These are phyloP conservation scores for Hypsopygia costalis DNA, from an alignment of 2,888 invertebrate species.

Conservation along the genomic window DNA sequence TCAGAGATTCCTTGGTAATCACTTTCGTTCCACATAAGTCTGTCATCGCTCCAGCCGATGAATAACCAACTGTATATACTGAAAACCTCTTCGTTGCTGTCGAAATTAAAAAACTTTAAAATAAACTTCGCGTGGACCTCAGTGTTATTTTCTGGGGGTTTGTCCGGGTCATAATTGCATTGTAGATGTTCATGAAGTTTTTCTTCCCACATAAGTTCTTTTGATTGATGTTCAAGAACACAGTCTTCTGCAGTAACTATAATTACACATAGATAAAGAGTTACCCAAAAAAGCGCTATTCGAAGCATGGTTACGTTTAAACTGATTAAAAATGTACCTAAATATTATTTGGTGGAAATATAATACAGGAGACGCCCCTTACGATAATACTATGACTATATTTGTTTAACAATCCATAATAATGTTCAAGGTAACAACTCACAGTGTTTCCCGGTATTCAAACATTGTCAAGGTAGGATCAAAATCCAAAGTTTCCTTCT, in stretches of 20 bases:
- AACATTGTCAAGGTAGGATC: too few species aligned
- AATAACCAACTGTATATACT: background rate
- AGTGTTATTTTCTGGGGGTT: background rate
- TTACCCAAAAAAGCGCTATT: background rate
- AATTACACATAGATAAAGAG: background rate
- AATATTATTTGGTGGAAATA: too few species aligned
- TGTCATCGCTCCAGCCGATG: constrained; percentile 23
- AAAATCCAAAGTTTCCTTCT: too few species aligned
- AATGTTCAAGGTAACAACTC: too few species aligned
- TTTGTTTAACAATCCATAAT: too few species aligned
- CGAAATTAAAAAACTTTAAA: constrained; percentile 2
- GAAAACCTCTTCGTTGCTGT: background rate
- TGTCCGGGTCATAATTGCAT: background rate
- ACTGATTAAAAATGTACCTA: background rate
- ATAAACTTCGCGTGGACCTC: background rate
- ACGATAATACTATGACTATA: too few species aligned
- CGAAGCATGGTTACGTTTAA: background rate
- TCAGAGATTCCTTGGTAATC: constrained; percentile 21
- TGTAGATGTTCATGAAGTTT: background rate
- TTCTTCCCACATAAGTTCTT: constrained; percentile 8
- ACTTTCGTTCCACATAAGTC: constrained; percentile 26
- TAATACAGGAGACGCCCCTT: too few species aligned
- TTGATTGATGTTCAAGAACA: constrained; percentile 8
- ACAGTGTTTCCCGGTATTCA: too few species aligned
- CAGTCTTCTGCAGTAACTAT: constrained; percentile 1